Base-by-base conservation (phyloP, 2,113 vertebrate species). In the Pelecanoides urinatrix region DNA sequence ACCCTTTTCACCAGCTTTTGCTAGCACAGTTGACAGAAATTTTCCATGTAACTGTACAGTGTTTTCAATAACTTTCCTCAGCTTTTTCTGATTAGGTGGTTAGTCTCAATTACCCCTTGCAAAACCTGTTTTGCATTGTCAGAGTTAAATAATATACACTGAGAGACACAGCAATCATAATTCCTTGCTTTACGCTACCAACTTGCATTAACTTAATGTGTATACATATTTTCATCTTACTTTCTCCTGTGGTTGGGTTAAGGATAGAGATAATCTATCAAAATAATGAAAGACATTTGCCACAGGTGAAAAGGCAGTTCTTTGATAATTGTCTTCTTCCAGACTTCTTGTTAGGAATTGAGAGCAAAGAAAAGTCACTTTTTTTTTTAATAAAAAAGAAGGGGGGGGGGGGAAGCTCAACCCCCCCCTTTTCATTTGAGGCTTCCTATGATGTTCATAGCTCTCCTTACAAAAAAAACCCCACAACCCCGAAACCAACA, bases 361-460 rank as follows among this genome's bases (percentile, higher is more conserved):
- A 62, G 7, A 70, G 1, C 7, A 53, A 70, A 74, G 13, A 65
- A 5, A 68, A 47, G 27, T 25, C 0, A 5, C 3, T 3, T 29
- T 32, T 42, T 42, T 25, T 9, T 42, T 25, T 9, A 18, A 32
- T 4, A 17, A 27, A 32, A 36, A 40, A 68, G 22, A 3, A 9
- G 4, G 16, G 7, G 1, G 4, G 17, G 2, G 2, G 2, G 6
- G 20, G 34, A 16, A 23, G 2, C 4, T 58, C n/a, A 59, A 1
- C 3, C 5, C 7, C 9, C 9, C 4, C 5, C 22, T n/a, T 27
- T 77, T 59, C 3, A 19, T 76, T 52, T 86, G 29, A 78, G 22
- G 4, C 9, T 94, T 49, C 19, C 67, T 62, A 25, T 15, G 25
- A 22, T 53, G 14, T n/a, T 52, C 6, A 25, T 30, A 11, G 11